Percentiles rank a stretch among this genome's conserved stretches.
Conservation (phyloP, 1,140 invertebrate species). For the Pseudobourletiella spinata region DNA sequence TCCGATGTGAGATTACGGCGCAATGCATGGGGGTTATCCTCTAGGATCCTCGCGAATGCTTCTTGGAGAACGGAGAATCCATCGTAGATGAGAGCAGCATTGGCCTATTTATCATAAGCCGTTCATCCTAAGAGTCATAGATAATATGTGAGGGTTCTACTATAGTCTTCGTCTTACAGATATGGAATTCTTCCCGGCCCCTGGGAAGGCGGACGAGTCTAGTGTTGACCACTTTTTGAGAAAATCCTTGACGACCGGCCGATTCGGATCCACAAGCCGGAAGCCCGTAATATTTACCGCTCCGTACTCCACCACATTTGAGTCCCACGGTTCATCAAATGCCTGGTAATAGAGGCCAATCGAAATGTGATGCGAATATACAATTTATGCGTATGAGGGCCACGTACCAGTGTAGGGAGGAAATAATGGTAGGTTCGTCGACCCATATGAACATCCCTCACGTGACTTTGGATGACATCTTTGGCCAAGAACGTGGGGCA, state of each 20-base stretch:
- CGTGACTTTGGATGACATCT: slow-evolving; percentile 43
- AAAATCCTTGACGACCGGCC: slow-evolving; percentile 60
- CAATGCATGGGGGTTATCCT: slow-evolving; percentile 56
- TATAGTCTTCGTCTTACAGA: slow-evolving; percentile 25
- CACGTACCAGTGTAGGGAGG: slow-evolving; percentile 43
- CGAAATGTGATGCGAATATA: too few relatives aligned
- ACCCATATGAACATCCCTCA: slow-evolving; percentile 43
- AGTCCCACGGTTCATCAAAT: slow-evolving; percentile 35
- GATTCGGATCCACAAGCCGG: slow-evolving; percentile 68
- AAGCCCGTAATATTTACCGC: slow-evolving; percentile 90
- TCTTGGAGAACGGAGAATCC: slow-evolving; percentile 81
- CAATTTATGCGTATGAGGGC: too few relatives aligned
- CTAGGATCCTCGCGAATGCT: slow-evolving; percentile 70
- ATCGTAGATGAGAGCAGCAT: slow-evolving; percentile 75
- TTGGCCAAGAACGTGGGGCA: slow-evolving; percentile 41
- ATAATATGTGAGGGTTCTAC: too few relatives aligned
- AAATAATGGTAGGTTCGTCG: slow-evolving; percentile 46
- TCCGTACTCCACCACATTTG: slow-evolving; percentile 24
- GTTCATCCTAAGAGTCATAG: not conserved
- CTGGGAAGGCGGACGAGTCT: slow-evolving; percentile 27
- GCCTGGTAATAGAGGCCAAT: slow-evolving; percentile 6
- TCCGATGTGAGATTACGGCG: slow-evolving; percentile 8
- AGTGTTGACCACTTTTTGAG: slow-evolving; percentile 17
- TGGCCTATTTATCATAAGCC: too few relatives aligned
- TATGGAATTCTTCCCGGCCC: slow-evolving; percentile 33